Evolutionary conservation across 2,113 vertebrate genomes (phyloP), one percentile per base, ranked within the genome.

Genomic region (Chinchilla lanigera): DNA sequence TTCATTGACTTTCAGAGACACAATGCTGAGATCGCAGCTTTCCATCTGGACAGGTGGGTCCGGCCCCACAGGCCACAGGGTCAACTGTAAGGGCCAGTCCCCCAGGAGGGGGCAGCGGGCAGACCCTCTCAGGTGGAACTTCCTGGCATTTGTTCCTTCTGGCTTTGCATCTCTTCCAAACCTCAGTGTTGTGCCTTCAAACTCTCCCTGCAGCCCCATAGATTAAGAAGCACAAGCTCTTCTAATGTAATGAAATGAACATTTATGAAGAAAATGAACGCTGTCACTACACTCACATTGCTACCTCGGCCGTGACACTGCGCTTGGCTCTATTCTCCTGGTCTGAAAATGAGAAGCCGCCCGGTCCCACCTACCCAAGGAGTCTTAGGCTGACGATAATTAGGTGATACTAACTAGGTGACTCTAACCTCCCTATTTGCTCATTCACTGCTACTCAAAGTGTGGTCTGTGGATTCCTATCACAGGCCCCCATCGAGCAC

Each of bases 1-100:
- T 99, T 99, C 20, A 98, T 99, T 0, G 99, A 99, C 97, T 99
- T 99, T 78, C 99, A 99, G 98, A 98, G 99, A 96, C 99, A 99
- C 98, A 99, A 99, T 0, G 99, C 99, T 0, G 99, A 99, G 98
- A 99, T 99, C 0, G 99, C 99, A 0, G 99, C 99, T 44, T 99
- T 99, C 97, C 99, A 99, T 97, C 99, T 99, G 89, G 99, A 99
- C 99, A 99, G 99, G 99, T 99, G 97, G 52, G 38, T 9, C 28
- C 3, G 83, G 69, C 30, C 78, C 54, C 67, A 77, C 1, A 0
- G 16, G 58, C 33, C 9, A 24, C 0, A 13, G 20, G 0, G 0
- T 0, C 11, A 7, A 38, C 58, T 0, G 0, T 14, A 10, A n/a
- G 28, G 52, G 56, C n/a, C 77, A 41, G 0, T 7, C 20, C n/a